A percentile compares a stretch with the other conserved stretches of the same genome.
phyloP scores from a whole-genome alignment of 1,140 invertebrate species.

The Cherax destructor region DNA sequence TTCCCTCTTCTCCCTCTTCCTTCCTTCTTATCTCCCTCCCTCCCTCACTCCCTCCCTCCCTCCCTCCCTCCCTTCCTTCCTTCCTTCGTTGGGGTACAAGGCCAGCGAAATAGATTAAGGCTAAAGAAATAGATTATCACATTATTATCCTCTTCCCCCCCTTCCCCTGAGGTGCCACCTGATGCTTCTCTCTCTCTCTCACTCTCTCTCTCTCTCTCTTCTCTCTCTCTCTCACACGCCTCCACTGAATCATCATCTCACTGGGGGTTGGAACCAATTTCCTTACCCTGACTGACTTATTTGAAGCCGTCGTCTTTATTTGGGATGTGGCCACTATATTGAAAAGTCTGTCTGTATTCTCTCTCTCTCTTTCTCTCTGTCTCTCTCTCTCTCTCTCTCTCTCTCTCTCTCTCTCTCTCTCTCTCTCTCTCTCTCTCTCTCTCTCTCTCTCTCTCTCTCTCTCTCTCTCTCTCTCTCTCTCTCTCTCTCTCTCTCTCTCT shows the following conservation, averaged over 20 bases:
- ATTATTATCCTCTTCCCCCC: neutral
- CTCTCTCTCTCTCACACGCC: neutral
- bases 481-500: neutral
- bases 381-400: neutral
- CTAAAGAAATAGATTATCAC: conserved; percentile 3
- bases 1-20: neutral
- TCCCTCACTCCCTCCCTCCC: neutral
- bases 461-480: neutral
- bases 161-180: neutral
- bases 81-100: neutral
- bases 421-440: conserved; percentile 6
- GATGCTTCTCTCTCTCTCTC: neutral
- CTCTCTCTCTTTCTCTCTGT: neutral
- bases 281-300: neutral
- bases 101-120: conserved; percentile 1
- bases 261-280: conserved; percentile 3
- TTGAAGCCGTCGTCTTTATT: neutral
- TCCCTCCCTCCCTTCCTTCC: neutral
- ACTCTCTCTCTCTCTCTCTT: neutral
- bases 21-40: neutral
- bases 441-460: neutral
- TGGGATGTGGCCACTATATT: neutral
- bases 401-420: neutral
- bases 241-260: neutral
- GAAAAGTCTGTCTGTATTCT: neutral